Base-by-base conservation (phyloP, 2,888 invertebrate species). In the Dasysyrphus albostriatus region DNA sequence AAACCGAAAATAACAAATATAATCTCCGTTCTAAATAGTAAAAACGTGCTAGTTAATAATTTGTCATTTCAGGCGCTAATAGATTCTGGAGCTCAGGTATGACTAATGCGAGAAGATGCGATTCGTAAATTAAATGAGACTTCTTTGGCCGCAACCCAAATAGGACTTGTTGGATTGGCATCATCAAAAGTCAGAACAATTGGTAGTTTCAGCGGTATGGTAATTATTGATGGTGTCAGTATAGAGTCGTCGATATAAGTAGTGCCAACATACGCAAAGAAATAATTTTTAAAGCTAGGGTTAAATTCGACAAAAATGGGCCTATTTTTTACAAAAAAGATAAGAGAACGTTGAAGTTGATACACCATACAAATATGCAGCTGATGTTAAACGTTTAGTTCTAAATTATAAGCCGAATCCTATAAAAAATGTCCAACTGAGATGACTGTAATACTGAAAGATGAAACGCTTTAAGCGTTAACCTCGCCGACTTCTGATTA, bases 391-490 rank as follows among this genome's bases (percentile, higher is more conserved):
- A 34, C 34, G 32, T 7, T n/a, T 72, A 4, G 37, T 73, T 8
- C 16, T 47, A 34, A 79, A 63, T 19, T 79, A 72, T n/a, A 37
- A 44, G 10, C 72, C 56, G 32, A 39, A 0, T 14, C 44, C 12
- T 24, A 9, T 16, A 59, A 12, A 9, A 49, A 24, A 1, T 78
- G 61, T 9, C 63, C 56, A 0, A 65, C 54, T 5, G 65, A 73
- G 24, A 56, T 65, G 65, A 65, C 34, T 7, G 34, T 61, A 16
- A 72, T 47, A 2, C 37, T 70, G 42, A 16, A 56, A 19, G 65
- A 79, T 19, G 73, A 79, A 8, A 67, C n/a, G 1, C 58, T 92
- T 91, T 9, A 10, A 37, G 0, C 10, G 37, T 37, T 10, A 37
- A 37, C 37, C 9, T 4, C 10, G 37, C 9, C 10, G 37, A 9